Conservation (phyloP, 2,113 vertebrate species). For the Leucopternis melanops region DNA sequence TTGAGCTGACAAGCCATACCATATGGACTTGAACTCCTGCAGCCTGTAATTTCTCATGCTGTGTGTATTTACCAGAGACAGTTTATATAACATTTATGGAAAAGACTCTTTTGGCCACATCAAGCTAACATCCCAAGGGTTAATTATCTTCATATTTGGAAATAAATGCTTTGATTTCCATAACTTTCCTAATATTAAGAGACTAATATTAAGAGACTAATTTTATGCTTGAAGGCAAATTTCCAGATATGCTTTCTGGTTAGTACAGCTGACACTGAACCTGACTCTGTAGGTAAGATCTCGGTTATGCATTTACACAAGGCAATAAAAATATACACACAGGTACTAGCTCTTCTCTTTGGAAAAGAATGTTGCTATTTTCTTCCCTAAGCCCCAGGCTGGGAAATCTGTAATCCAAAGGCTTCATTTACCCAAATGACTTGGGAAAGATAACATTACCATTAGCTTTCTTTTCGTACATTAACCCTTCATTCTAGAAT, state of each 20-base stretch:
- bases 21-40: background rate
- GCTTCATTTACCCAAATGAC: background rate
- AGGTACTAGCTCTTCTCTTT: background rate
- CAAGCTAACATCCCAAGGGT: background rate
- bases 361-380: background rate
- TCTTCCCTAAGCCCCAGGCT: background rate
- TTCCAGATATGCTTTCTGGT: background rate
- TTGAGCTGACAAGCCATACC: background rate
- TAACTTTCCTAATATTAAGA: background rate
- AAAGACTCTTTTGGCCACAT: background rate
- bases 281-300: background rate
- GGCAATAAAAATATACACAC: background rate
- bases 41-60: background rate
- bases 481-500: background rate
- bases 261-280: background rate
- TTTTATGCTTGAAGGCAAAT: background rate
- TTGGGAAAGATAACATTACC: background rate
- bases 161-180: background rate
- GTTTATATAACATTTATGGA: background rate
- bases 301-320: background rate
- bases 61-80: background rate
- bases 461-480: background rate
- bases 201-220: background rate
- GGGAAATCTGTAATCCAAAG: background rate
- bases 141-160: background rate